Conservation (phyloP, 2,797 vertebrate genomes). For the Crypturellus tataupa region DNA sequence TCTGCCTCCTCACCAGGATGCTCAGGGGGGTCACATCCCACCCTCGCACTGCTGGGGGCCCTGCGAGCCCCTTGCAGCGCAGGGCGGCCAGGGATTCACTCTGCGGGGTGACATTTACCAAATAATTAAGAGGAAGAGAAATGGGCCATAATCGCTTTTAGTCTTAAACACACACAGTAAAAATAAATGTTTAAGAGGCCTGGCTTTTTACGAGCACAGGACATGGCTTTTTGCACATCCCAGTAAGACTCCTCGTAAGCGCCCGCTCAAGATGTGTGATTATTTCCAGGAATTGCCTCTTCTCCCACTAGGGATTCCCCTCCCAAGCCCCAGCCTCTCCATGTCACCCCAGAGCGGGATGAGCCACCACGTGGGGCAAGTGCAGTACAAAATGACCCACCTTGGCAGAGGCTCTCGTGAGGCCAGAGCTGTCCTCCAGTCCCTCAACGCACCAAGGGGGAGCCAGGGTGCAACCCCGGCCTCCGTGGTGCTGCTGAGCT, state of each 20-base stretch:
- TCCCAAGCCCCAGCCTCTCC: too few relatives aligned
- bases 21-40: not conserved
- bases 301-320: not conserved
- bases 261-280: not conserved
- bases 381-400: too few relatives aligned
- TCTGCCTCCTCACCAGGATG: fast-evolving
- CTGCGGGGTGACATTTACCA: slow-evolving; percentile 22
- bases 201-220: not conserved
- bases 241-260: not conserved
- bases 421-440: too few relatives aligned
- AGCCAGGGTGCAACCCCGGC: too few relatives aligned
- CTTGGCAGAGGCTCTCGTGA: too few relatives aligned
- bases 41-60: not conserved
- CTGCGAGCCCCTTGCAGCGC: not conserved
- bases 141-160: not conserved
- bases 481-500: too few relatives aligned
- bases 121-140: slow-evolving; percentile 23
- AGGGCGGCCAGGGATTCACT: not conserved
- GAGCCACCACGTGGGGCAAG: too few relatives aligned
- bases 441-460: too few relatives aligned
- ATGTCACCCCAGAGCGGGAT: too few relatives aligned
- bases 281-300: not conserved
- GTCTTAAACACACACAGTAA: slow-evolving; percentile 15
- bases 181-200: slow-evolving; percentile 39
- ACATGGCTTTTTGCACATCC: not conserved